These are phyloP conservation scores for Helarctos malayanus DNA, from an alignment of 2,797 vertebrate species.

Conservation along the genomic window DNA sequence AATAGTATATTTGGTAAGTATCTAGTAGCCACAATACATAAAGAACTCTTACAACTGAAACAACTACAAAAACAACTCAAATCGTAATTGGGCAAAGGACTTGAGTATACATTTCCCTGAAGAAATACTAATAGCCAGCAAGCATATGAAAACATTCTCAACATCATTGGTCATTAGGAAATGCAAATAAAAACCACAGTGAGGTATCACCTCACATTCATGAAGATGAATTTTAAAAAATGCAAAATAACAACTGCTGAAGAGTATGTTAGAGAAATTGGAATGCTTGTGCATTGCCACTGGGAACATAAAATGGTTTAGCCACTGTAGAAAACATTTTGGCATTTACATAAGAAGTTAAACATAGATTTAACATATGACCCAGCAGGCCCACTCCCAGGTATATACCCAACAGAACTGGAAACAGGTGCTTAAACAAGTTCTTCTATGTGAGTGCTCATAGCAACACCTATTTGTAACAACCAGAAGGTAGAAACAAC, in stretches of 20 bases:
- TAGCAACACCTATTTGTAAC: not conserved
- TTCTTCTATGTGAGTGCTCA: not conserved
- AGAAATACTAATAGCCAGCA: not conserved
- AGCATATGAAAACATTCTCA: not conserved
- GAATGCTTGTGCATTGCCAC: not conserved
- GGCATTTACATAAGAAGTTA: slow-evolving; percentile 2
- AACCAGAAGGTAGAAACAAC: not conserved
- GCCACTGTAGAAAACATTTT: not conserved
- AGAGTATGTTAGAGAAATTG: not conserved
- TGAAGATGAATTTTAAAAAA: not conserved
- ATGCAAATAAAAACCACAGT: not conserved
- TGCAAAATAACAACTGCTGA: not conserved
- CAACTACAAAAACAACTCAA: not conserved
- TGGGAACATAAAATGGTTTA: not conserved
- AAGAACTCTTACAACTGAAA: not conserved
- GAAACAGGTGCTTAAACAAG: slow-evolving; percentile 15
- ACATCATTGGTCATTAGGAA: slow-evolving; percentile 2
- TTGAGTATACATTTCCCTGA: not conserved
- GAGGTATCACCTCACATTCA: not conserved
- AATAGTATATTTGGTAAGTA: not conserved
- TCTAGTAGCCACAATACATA: not conserved
- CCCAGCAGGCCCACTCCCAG: not conserved
- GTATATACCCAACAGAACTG: not conserved
- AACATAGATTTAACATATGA: not conserved
- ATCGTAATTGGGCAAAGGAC: slow-evolving; percentile 14